Evolutionary conservation across 2,888 invertebrate species (phyloP).

Genomic region (Brenthis daphne): DNA sequence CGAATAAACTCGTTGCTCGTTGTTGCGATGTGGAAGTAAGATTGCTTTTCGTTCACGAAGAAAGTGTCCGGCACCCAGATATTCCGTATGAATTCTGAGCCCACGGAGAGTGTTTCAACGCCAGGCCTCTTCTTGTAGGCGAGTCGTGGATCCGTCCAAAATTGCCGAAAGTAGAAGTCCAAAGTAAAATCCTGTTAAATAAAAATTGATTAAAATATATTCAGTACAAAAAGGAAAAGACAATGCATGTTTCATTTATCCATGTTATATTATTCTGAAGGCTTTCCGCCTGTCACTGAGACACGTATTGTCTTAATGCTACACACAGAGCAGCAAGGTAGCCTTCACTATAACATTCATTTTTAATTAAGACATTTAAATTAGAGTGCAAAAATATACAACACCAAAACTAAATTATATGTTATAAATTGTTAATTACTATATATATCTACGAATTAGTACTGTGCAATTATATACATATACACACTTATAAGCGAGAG

Average conservation of each 20-base stretch:
- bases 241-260: slow-evolving; percentile 25
- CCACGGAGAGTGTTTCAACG: slow-evolving; percentile 94
- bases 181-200: slow-evolving; percentile 93
- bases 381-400: neutral
- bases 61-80: slow-evolving; percentile 99
- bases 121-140: slow-evolving; percentile 94
- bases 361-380: neutral
- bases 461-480: no score
- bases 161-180: slow-evolving; percentile 99
- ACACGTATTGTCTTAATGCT: slow-evolving; percentile 18
- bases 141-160: slow-evolving; percentile 97
- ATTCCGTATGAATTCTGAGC: slow-evolving; percentile 97
- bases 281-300: slow-evolving; percentile 1
- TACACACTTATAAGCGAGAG: no score
- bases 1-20: slow-evolving; percentile 99
- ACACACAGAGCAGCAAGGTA: slow-evolving; percentile 21
- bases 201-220: slow-evolving; percentile 16
- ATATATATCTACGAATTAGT: no score
- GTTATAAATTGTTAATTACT: neutral
- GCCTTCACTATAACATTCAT: slow-evolving; percentile 3
- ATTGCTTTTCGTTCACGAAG: slow-evolving; percentile 99
- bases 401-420: neutral
- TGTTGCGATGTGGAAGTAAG: slow-evolving; percentile 99
- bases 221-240: neutral
- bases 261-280: slow-evolving; percentile 1